A percentile compares a stretch with the other conserved stretches of the same genome.
Evolutionary conservation across 2,888 invertebrate genomes (phyloP).

Genomic region (Melanostoma mellinum): DNA sequence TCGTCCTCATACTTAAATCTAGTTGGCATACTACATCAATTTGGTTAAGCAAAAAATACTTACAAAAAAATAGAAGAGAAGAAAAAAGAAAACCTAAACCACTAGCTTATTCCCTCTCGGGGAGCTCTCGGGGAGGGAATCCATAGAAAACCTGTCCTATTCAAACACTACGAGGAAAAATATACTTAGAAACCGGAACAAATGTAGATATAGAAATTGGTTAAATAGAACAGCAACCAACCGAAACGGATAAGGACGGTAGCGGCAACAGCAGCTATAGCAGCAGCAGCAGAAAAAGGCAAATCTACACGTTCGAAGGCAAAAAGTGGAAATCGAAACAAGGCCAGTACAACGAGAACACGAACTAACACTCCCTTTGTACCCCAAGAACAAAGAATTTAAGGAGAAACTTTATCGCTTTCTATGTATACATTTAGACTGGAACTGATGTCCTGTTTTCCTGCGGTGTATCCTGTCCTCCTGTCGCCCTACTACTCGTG

Average conservation of each 20-base stretch:
- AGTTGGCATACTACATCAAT: not conserved
- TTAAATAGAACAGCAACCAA: slow-evolving; percentile 58
- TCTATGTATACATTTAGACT: not conserved
- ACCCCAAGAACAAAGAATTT: not conserved
- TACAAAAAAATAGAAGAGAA: not conserved
- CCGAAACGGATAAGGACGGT: slow-evolving; percentile 25
- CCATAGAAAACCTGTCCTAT: slow-evolving; percentile 22
- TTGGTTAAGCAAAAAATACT: not conserved
- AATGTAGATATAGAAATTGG: slow-evolving; percentile 52
- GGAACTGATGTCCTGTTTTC: slow-evolving; percentile 20
- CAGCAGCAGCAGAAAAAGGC: slow-evolving; percentile 24
- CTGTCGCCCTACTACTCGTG: slow-evolving; percentile 2
- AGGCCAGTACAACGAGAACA: slow-evolving; percentile 28
- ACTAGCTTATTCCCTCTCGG: slow-evolving; percentile 9
- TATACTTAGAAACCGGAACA: slow-evolving; percentile 52
- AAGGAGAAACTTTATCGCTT: slow-evolving; percentile 17
- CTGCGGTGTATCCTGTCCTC: slow-evolving; percentile 3
- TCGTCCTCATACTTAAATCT: not conserved
- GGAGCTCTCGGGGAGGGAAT: not conserved
- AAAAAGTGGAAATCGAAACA: slow-evolving; percentile 52
- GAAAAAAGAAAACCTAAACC: slow-evolving; percentile 14
- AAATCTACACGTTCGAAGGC: slow-evolving; percentile 35
- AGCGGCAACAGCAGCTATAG: not conserved
- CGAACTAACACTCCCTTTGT: not conserved
- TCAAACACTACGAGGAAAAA: slow-evolving; percentile 15